Conservation (phyloP, 92 coral and sea anemone species). For the Porites cylindrica region DNA sequence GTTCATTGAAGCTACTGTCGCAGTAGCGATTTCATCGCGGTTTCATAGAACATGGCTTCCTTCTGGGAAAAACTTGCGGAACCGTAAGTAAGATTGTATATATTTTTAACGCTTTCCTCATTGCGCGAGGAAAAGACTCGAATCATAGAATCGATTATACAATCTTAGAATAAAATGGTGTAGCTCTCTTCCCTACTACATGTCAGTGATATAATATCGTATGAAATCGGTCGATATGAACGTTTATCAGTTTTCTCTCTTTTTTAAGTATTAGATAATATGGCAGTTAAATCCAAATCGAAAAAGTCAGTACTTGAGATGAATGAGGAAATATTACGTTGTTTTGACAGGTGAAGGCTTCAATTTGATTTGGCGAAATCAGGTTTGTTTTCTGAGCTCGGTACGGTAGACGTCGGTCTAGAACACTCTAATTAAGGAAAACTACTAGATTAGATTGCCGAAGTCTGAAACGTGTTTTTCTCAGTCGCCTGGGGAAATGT, state of each 20-base stretch:
- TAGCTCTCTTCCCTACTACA: background rate
- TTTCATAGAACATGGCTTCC: conserved; percentile 64
- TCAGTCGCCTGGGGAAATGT: background rate
- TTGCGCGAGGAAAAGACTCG: background rate
- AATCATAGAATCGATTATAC: conserved; percentile 3
- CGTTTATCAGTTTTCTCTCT: background rate
- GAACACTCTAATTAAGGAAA: too few relatives aligned
- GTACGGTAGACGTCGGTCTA: conserved; percentile 8
- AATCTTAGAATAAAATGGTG: background rate
- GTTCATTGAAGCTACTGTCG: background rate
- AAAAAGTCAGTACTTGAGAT: conserved; percentile 7
- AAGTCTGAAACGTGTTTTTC: too few relatives aligned
- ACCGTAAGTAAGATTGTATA: conserved; percentile 72
- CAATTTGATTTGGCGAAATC: background rate
- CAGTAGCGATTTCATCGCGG: conserved; percentile 6
- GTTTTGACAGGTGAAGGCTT: background rate
- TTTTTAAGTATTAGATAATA: background rate
- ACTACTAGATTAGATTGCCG: too few relatives aligned
- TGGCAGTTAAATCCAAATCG: background rate
- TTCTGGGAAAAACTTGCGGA: conserved; percentile 83
- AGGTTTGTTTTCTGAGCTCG: background rate
- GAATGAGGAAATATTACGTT: background rate
- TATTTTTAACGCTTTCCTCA: background rate
- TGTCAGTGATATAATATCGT: background rate
- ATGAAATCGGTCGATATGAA: background rate